A percentile compares a stretch with the other conserved stretches of the same genome.
Conservation (phyloP, 2,888 invertebrate genomes). For the Melikaiella ostensackeni region DNA sequence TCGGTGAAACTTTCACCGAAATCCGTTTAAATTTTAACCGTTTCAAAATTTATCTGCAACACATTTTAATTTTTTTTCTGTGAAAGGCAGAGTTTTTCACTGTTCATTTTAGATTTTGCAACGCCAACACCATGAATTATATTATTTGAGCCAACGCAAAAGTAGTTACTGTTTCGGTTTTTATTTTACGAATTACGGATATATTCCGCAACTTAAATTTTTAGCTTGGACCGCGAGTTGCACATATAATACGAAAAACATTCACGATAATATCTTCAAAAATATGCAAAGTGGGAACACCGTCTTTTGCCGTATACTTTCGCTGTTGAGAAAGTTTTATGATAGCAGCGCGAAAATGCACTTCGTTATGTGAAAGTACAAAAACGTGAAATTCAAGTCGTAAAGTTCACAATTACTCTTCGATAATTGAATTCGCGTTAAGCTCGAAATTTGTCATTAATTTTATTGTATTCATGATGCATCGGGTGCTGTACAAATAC, state of each 20-base stretch:
- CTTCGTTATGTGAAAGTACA: constrained; percentile 5
- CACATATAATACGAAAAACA: background rate
- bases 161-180: background rate
- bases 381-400: constrained; percentile 14
- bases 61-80: too few species aligned
- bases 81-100: background rate
- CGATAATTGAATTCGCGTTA: background rate
- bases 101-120: background rate
- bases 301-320: background rate
- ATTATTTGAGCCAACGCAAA: background rate
- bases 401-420: constrained; percentile 21
- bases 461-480: background rate
- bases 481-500: too few species aligned
- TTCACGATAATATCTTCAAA: constrained; percentile 15
- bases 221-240: background rate
- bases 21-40: too few species aligned
- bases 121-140: background rate
- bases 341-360: constrained; percentile 21
- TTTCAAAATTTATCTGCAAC: too few species aligned
- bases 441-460: constrained; percentile 2
- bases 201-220: background rate
- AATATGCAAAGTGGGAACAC: background rate
- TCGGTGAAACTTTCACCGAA: too few species aligned
- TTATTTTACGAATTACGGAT: background rate
- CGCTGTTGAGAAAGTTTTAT: constrained; percentile 21